A percentile compares a stretch with the other conserved stretches of the same genome.
These are phyloP conservation scores for Seladonia tumulorum DNA, from an alignment of 2,888 invertebrate species.

Conservation along the genomic window DNA sequence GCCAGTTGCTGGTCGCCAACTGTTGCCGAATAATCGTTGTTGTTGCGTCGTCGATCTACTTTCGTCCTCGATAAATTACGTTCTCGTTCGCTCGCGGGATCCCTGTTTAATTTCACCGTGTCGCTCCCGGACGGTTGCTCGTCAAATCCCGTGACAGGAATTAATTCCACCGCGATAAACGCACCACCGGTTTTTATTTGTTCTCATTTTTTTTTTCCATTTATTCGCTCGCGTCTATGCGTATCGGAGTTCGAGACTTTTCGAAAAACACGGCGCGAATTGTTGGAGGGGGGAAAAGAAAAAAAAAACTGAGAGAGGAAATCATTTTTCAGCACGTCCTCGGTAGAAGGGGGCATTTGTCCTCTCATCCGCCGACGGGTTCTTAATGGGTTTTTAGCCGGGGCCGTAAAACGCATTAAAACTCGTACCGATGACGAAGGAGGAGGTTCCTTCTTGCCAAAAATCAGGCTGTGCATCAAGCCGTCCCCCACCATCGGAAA, in stretches of 20 bases:
- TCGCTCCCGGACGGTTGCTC: conserved; percentile 5
- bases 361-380: conserved; percentile 72
- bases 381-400: conserved; percentile 81
- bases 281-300: conserved; percentile 19
- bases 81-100: not conserved
- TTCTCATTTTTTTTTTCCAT: not conserved
- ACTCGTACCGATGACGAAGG: conserved; percentile 81
- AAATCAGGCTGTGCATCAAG: conserved; percentile 80
- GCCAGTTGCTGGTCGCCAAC: conserved; percentile 61
- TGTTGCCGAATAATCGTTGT: conserved; percentile 54
- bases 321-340: conserved; percentile 68
- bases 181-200: not conserved
- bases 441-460: conserved; percentile 80
- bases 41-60: conserved; percentile 31
- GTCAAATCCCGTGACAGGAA: conserved; percentile 21
- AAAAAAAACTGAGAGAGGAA: conserved; percentile 63
- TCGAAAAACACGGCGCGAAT: conserved; percentile 8
- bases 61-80: conserved; percentile 17
- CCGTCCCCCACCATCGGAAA: conserved; percentile 57
- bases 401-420: conserved; percentile 83
- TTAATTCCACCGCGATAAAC: conserved; percentile 17
- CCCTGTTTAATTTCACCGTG: conserved; percentile 12
- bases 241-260: not conserved
- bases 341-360: conserved; percentile 70
- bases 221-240: not conserved